A percentile compares a stretch with the other conserved stretches of the same genome.
Conservation (phyloP, 2,888 invertebrate species). For the Trichacis sp. region DNA sequence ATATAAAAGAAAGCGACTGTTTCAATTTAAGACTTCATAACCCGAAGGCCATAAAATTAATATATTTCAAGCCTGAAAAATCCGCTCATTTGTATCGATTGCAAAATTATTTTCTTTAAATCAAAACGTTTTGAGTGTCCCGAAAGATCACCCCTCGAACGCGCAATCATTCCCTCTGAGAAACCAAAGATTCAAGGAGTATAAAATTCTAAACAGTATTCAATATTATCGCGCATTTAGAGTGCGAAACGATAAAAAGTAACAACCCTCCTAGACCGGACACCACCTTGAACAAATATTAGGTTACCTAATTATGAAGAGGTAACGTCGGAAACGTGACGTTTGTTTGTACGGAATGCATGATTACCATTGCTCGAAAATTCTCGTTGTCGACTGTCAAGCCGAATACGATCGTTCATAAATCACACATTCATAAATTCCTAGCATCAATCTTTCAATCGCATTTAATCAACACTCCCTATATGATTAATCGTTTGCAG, state of each 20-base stretch:
- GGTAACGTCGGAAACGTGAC: constrained; percentile 34
- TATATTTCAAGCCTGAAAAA: no score
- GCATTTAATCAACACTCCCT: background rate
- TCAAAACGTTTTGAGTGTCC: background rate
- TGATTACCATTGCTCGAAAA: constrained; percentile 9
- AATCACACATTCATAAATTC: no score
- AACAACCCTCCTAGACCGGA: constrained; percentile 54
- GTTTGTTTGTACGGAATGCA: constrained; percentile 44
- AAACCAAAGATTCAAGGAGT: constrained; percentile 50
- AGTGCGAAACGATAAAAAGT: constrained; percentile 52
- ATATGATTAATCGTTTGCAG: no score
- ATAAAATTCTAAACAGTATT: constrained; percentile 67
- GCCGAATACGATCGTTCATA: background rate
- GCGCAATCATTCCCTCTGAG: background rate
- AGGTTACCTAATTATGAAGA: constrained; percentile 49
- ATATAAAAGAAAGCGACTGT: no score
- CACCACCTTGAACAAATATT: constrained; percentile 61
- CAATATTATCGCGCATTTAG: constrained; percentile 57
- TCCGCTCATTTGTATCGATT: no score
- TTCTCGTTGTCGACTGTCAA: background rate
- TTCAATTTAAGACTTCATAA: no score
- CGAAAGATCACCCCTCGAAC: background rate
- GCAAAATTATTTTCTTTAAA: no score
- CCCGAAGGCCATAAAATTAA: no score
- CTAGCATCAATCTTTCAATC: background rate